These are phyloP conservation scores for Tinea pellionella DNA, from an alignment of 2,888 invertebrate genomes.

Conservation along the genomic window DNA sequence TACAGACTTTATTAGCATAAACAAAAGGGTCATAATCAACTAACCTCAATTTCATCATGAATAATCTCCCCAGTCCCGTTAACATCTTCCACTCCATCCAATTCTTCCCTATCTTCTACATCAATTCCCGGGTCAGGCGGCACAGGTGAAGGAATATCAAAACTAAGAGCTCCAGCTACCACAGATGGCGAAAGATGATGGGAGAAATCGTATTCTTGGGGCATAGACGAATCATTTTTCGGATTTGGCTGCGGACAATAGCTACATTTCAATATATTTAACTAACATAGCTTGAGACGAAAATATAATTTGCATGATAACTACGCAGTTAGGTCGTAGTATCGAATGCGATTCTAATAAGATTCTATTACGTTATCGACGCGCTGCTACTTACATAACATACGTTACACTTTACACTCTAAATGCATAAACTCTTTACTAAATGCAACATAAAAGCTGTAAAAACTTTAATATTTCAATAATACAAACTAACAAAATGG, in stretches of 20 bases:
- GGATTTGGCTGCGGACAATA: conserved; percentile 51
- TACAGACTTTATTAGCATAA: too few relatives aligned
- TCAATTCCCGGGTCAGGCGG: conserved; percentile 34
- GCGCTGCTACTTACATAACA: background rate
- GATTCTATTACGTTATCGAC: background rate
- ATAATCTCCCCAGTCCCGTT: background rate
- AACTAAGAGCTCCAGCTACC: conserved; percentile 43
- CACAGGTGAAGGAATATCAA: conserved; percentile 60
- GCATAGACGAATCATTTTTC: conserved; percentile 72
- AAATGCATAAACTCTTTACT: background rate
- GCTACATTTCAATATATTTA: background rate
- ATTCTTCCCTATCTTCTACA: conserved; percentile 15
- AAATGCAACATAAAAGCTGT: background rate
- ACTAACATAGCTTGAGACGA: background rate
- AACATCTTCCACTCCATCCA: background rate
- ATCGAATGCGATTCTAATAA: background rate
- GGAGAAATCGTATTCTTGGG: conserved; percentile 63
- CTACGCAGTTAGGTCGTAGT: background rate
- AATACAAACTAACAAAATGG: background rate
- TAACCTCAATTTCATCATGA: background rate
- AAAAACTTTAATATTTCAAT: background rate
- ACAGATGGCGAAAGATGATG: conserved; percentile 58
- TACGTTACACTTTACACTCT: background rate
- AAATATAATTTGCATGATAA: background rate
- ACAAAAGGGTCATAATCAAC: too few relatives aligned